These are phyloP conservation scores for Harpalus rubripes DNA, from an alignment of 2,888 invertebrate species.

Conservation along the genomic window DNA sequence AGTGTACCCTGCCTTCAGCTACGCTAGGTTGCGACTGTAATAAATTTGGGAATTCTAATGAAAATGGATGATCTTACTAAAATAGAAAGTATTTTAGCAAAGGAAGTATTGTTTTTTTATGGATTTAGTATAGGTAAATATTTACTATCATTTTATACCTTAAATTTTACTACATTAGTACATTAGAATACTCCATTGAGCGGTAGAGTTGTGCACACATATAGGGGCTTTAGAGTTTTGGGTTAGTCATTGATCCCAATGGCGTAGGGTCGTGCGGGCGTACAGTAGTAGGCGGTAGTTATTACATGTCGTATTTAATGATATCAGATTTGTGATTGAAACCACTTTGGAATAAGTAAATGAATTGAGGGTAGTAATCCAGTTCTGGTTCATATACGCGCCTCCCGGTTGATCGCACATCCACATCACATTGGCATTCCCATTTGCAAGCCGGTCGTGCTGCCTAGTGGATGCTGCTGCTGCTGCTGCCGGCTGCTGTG, in stretches of 20 bases:
- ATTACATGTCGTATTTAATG: slow-evolving; percentile 6
- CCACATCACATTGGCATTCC: slow-evolving; percentile 4
- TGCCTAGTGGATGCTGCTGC: neutral
- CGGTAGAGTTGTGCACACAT: no score
- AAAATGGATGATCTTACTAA: no score
- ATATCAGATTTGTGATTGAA: slow-evolving; percentile 18
- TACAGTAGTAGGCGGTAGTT: neutral
- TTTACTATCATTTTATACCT: no score
- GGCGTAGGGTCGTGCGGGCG: neutral
- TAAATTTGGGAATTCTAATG: no score
- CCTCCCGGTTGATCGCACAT: slow-evolving; percentile 30
- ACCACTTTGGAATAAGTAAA: slow-evolving; percentile 22
- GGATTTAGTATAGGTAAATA: no score
- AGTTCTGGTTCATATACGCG: neutral
- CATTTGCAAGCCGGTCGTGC: slow-evolving; percentile 17
- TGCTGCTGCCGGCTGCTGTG: neutral
- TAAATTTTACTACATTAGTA: no score
- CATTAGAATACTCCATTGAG: no score
- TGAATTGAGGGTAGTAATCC: slow-evolving; percentile 21
- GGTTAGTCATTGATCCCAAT: neutral
- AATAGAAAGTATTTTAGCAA: no score
- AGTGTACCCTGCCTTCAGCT: no score
- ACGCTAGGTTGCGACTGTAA: no score
- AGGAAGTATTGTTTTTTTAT: no score
- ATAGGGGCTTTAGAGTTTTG: neutral